A percentile compares a stretch with the other conserved stretches of the same genome.
Conservation (phyloP, 2,888 invertebrate genomes). For the Oeneis ivallda region DNA sequence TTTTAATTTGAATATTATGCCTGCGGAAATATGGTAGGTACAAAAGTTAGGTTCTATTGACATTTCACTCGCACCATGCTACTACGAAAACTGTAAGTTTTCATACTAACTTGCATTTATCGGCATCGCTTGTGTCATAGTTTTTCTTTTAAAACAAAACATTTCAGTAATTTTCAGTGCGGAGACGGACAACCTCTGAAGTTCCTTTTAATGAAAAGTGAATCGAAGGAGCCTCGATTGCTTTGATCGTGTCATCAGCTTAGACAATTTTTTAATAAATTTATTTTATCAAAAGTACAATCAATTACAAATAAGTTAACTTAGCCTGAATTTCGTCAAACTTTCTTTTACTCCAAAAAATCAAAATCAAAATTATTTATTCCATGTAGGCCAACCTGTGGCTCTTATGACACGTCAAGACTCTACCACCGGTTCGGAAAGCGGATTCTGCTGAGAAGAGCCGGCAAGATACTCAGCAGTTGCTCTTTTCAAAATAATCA, state of each 20-base stretch:
- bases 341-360: background rate
- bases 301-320: background rate
- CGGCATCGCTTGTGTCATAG: background rate
- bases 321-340: background rate
- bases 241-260: background rate
- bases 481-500: too few relatives aligned
- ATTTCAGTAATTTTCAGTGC: background rate
- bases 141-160: constrained; percentile 8
- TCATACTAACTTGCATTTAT: background rate
- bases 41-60: too few relatives aligned
- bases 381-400: too few relatives aligned
- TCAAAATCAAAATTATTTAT: too few relatives aligned
- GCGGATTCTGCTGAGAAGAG: too few relatives aligned
- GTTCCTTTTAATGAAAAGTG: background rate
- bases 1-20: too few relatives aligned
- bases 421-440: too few relatives aligned
- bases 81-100: background rate
- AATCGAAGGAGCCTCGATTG: background rate
- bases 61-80: too few relatives aligned
- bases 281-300: background rate
- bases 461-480: too few relatives aligned
- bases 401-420: too few relatives aligned
- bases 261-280: background rate
- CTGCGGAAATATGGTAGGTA: too few relatives aligned
- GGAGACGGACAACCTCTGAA: background rate